Conservation (phyloP, 2,113 vertebrate genomes). For the Mus spicilegus region DNA sequence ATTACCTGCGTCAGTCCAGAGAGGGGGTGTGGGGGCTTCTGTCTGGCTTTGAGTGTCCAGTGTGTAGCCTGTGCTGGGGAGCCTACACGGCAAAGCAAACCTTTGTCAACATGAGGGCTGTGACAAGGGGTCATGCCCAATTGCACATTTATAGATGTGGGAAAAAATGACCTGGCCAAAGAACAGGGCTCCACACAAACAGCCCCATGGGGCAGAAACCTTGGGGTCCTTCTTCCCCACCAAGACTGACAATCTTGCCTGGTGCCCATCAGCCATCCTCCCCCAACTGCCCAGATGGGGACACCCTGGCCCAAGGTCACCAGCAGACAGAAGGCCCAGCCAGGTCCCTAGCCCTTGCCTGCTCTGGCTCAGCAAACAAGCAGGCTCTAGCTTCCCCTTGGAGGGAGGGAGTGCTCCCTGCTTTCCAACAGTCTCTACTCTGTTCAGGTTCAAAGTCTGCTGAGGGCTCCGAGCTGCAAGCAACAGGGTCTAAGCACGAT, state of each 20-base stretch:
- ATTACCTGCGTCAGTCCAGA: constrained; percentile 28
- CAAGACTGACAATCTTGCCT: not conserved
- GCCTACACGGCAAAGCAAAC: not conserved
- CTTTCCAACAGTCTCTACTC: not conserved
- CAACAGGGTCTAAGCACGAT: not conserved
- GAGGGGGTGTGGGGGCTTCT: not conserved
- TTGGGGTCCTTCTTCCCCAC: not conserved
- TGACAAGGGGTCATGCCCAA: not conserved
- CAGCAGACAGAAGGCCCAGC: not conserved
- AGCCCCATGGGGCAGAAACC: not conserved
- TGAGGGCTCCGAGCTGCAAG: not conserved
- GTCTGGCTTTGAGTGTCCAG: not conserved
- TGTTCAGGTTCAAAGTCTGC: constrained; percentile 55
- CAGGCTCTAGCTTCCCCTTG: not conserved
- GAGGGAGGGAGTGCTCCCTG: not conserved
- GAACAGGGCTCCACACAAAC: not conserved
- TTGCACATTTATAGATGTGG: not conserved
- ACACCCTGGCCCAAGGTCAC: not conserved
- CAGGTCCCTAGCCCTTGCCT: not conserved
- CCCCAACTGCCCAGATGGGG: not conserved
- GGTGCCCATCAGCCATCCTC: not conserved
- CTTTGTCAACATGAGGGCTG: not conserved
- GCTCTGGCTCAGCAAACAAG: not conserved
- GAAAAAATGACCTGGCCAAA: not conserved
- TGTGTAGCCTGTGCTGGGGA: not conserved